A percentile compares a stretch with the other conserved stretches of the same genome.
Evolutionary conservation across 2,888 invertebrate species (phyloP).

Genomic region (Trichopoda pennipes): DNA sequence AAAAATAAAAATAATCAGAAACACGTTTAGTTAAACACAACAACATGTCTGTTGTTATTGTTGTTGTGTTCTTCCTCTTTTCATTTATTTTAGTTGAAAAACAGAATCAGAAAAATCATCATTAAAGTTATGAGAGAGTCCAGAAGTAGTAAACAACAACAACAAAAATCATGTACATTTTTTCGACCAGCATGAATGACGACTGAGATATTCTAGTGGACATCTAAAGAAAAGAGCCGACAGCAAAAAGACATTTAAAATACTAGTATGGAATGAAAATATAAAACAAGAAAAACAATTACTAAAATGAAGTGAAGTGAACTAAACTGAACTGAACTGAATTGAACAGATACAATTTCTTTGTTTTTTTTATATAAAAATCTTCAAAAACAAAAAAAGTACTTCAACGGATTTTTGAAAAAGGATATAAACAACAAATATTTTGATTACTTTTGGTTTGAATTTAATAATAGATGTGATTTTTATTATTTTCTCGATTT

Average conservation of each 20-base stretch:
- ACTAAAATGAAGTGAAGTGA: constrained; percentile 36
- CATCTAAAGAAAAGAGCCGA: constrained; percentile 50
- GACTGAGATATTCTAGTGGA: constrained; percentile 41
- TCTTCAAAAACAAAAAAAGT: neutral
- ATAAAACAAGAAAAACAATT: constrained; percentile 17
- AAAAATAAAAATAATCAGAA: no score
- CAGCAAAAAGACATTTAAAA: neutral
- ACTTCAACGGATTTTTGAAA: neutral
- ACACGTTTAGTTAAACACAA: neutral
- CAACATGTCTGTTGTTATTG: neutral
- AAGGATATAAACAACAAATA: neutral
- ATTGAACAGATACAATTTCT: constrained; percentile 19
- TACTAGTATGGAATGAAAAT: constrained; percentile 2
- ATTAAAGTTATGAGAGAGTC: neutral
- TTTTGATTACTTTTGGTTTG: no score
- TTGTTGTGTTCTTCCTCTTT: constrained; percentile 2
- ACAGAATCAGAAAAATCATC: constrained; percentile 31
- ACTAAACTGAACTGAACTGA: neutral
- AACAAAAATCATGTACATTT: constrained; percentile 31
- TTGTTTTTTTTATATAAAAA: neutral
- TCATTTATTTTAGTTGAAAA: constrained; percentile 18
- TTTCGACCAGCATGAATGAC: constrained; percentile 44
- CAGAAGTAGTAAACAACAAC: neutral
- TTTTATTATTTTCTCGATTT: no score
- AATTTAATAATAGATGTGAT: no score